Evolutionary conservation across 1,140 invertebrate genomes (phyloP), one percentile per base, ranked within the genome.

Genomic region (Bombus haemorrhoidalis): DNA sequence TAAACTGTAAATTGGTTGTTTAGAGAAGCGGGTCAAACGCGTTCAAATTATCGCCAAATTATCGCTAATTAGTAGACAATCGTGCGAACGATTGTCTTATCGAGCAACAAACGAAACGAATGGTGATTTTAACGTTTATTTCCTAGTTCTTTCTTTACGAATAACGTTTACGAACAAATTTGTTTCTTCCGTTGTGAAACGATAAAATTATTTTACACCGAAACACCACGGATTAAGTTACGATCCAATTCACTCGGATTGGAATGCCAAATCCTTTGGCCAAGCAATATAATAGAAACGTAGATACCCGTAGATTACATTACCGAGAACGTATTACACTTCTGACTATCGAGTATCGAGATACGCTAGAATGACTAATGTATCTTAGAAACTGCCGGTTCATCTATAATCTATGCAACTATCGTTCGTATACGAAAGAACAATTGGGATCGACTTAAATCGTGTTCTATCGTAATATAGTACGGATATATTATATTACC

Each of bases 291-390:
- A 82, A 75, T 62, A 82, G 71, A 75, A 64, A 37, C 32, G 53
- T 57, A 74, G 71, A 82, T 82, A 79, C 77, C 62, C 32, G 62
- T 47, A 43, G 72, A 82, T 82, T 82, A 75, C 81, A 83, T 83
- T 76, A 32, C 73, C 39, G 72, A 68, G 81, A 53, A 76, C 25
- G 72, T 75, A 83, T 83, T 75, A 64, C 43, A 34, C 32, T 32
- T 82, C n/a, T 41, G 68, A 72, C 80, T 62, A 81, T 81, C 39
- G 39, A 39, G 73, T 76, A 64, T 47, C 41, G 72, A 37, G 41
- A 66, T 53, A 25, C 32, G 47, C 15, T 53, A 43, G 34, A 66
- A 83, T 53, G 59, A 76, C 53, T 76, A 76, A 66, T 83, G 34
- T 37, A 64, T 43, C 34, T 66, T 53, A 32, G 41, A 83, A 83